phyloP scores from a whole-genome alignment of 2,797 vertebrate genomes.

The Champsocephalus esox region DNA sequence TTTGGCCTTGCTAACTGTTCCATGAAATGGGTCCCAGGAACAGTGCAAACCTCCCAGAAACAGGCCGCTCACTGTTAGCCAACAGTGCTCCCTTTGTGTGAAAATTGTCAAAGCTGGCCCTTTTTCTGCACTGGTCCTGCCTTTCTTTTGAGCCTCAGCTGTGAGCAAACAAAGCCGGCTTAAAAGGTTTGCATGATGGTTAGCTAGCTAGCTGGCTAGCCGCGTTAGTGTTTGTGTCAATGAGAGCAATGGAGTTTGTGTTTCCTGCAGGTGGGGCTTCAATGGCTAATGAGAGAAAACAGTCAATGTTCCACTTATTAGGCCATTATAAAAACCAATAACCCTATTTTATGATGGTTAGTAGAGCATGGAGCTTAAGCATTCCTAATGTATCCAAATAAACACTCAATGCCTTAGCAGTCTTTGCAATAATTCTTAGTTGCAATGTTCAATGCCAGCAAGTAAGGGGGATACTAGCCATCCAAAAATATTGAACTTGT shows the following conservation, averaged over 20 bases:
- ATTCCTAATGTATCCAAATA: slow-evolving; percentile 41
- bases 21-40: slow-evolving; percentile 90
- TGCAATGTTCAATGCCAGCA: slow-evolving; percentile 18
- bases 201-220: slow-evolving; percentile 79
- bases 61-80: slow-evolving; percentile 89
- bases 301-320: slow-evolving; percentile 57
- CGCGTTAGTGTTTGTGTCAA: slow-evolving; percentile 68
- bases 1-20: slow-evolving; percentile 90
- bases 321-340: slow-evolving; percentile 43
- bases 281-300: slow-evolving; percentile 66
- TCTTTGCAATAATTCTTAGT: slow-evolving; percentile 29
- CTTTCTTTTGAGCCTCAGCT: slow-evolving; percentile 80
- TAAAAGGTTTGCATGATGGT: slow-evolving; percentile 77
- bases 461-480: neutral
- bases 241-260: slow-evolving; percentile 72
- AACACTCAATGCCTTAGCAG: slow-evolving; percentile 6
- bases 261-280: slow-evolving; percentile 75
- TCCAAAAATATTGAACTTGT: slow-evolving; percentile 24
- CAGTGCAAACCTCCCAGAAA: slow-evolving; percentile 85
- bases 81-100: slow-evolving; percentile 90
- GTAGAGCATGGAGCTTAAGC: slow-evolving; percentile 26
- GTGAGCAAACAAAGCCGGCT: slow-evolving; percentile 84
- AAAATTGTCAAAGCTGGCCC: slow-evolving; percentile 84
- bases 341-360: slow-evolving; percentile 18
- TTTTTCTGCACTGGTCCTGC: slow-evolving; percentile 82